phyloP scores from a whole-genome alignment of 2,797 vertebrate genomes.

The Masticophis lateralis region DNA sequence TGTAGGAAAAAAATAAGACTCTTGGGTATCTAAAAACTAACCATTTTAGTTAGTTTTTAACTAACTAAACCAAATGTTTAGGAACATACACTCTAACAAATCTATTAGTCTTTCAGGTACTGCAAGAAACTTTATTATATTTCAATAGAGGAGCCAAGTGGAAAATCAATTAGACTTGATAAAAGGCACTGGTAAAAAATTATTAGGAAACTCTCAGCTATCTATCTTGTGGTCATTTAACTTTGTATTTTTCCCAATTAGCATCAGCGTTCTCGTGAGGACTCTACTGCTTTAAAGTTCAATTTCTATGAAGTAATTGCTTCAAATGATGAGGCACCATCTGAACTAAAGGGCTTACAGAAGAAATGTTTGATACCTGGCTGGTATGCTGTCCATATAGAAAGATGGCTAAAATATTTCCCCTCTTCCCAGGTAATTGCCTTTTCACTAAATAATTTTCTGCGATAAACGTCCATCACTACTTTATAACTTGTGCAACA shows the following conservation, averaged over 20 bases:
- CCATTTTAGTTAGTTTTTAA: too few relatives aligned
- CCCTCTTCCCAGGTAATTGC: constrained; percentile 84
- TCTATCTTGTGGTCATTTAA: not conserved
- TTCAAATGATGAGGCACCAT: constrained; percentile 73
- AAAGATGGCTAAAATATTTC: constrained; percentile 88
- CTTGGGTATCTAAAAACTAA: not conserved
- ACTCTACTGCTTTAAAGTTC: constrained; percentile 84
- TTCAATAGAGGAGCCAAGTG: not conserved
- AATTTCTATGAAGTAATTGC: constrained; percentile 93
- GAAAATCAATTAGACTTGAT: not conserved
- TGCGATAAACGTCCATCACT: not conserved
- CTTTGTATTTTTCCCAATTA: constrained; percentile 52
- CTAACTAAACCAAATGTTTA: too few relatives aligned
- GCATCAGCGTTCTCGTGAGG: constrained; percentile 95
- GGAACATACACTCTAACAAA: not conserved
- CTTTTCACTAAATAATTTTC: not conserved
- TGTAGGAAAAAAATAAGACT: not conserved
- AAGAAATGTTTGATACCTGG: constrained; percentile 87
- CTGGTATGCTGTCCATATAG: constrained; percentile 87
- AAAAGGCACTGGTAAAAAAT: not conserved
- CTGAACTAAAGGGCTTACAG: constrained; percentile 83
- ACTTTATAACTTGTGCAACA: not conserved
- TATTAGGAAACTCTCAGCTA: not conserved
- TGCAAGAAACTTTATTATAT: not conserved
- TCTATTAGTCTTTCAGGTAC: not conserved